Evolutionary conservation across 2,888 invertebrate species (phyloP), one percentile per base, ranked within the genome.

Genomic region (Plebejus melissa): DNA sequence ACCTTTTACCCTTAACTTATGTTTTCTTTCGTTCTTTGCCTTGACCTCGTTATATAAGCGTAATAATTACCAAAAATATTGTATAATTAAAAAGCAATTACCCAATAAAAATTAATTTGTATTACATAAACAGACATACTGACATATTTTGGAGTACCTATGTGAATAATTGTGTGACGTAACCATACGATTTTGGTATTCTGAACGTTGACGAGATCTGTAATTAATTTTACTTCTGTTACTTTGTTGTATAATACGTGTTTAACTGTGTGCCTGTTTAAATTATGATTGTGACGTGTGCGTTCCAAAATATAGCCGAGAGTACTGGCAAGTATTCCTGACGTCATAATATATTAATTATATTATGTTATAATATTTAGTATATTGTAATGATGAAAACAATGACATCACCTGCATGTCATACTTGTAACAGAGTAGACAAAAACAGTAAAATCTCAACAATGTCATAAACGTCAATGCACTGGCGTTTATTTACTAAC

Each of bases 111-210:
- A 65, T 36, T 65, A 65, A 65, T 36, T 36, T 65, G 36, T 16
- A 16, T 65, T 65, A 65, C 65, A 65, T 65, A 36, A 65, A 65
- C 65, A 36, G 36, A 65, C 65, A 65, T 65, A 65, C 65, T 65
- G 65, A 65, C 65, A 65, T 65, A 65, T 65, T 65, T 65, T 13
- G 65, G 32, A 65, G 32, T 32, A 22, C 22, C 22, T 22, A 65
- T 65, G 28, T 65, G 65, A 65, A 65, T 65, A 65, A 65, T 65
- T 13, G 65, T 5, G 32, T 65, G 65, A 65, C 32, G 32, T 22
- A 65, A 65, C 32, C 28, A 28, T 65, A 13, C 32, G 65, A 65
- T 36, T 65, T 65, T 65, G 65, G 65, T 65, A 65, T 65, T 65
- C 13, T 32, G 65, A 65, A 65, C 65, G 32, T 13, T 65, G 16